Evolutionary conservation across 2,888 invertebrate genomes (phyloP).

Genomic region (Oxyteleia sp.): DNA sequence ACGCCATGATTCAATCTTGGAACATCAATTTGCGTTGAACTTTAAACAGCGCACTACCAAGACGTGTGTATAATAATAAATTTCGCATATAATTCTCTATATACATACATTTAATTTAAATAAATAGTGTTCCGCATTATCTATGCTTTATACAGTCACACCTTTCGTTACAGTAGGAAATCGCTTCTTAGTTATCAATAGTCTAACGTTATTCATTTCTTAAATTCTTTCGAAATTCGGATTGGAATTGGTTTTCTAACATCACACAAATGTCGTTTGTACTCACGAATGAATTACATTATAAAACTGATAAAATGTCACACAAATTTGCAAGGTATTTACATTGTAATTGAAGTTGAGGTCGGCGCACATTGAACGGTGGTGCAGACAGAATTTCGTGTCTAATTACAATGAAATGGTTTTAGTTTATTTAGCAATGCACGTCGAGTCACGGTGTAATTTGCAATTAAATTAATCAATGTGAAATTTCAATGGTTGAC

Average conservation of each 20-base stretch:
- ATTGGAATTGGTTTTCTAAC: conserved; percentile 55
- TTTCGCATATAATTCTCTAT: conserved; percentile 12
- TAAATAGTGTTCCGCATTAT: conserved; percentile 44
- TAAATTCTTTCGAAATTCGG: conserved; percentile 66
- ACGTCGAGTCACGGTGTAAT: no score
- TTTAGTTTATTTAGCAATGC: no score
- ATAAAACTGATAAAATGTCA: conserved; percentile 23
- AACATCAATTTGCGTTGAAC: neutral
- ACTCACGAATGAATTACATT: conserved; percentile 53
- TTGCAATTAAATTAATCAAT: no score
- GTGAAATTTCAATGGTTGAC: no score
- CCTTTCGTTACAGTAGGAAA: conserved; percentile 48
- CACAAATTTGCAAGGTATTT: conserved; percentile 2
- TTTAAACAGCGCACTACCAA: conserved; percentile 23
- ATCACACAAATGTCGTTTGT: conserved; percentile 57
- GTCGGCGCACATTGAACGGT: no score
- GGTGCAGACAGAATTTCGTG: no score
- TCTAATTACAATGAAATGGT: no score
- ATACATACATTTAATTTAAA: conserved; percentile 44
- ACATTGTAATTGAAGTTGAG: no score
- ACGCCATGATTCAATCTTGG: no score
- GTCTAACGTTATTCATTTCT: conserved; percentile 38
- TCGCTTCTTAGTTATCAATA: conserved; percentile 35
- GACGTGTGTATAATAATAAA: conserved; percentile 38
- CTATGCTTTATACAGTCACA: conserved; percentile 39